These are phyloP conservation scores for Sitta carolinensis DNA, from an alignment of 2,797 vertebrate genomes.

Conservation along the genomic window DNA sequence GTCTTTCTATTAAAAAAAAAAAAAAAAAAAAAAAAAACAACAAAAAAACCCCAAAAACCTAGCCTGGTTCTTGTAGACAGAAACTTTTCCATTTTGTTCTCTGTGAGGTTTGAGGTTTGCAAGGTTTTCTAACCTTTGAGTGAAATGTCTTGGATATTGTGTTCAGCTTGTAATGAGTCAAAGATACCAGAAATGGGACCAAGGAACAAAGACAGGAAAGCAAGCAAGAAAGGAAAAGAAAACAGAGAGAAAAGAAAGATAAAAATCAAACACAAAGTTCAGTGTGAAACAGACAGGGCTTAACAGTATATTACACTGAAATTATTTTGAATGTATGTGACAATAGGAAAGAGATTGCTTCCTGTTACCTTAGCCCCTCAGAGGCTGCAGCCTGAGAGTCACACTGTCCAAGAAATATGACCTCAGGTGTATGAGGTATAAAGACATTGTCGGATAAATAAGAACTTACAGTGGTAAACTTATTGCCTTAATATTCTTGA, in stretches of 20 bases:
- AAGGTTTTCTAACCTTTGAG: not conserved
- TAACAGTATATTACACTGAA: not conserved
- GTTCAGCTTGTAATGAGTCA: not conserved
- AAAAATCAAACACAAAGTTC: not conserved
- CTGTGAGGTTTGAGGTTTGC: not conserved
- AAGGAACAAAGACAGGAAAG: not conserved
- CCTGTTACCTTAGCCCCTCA: not conserved
- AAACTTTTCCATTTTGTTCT: not conserved
- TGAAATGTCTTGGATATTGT: not conserved
- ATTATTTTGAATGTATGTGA: not conserved
- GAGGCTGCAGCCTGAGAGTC: not conserved
- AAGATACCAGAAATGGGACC: not conserved
- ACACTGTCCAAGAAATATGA: not conserved
- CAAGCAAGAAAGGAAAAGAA: not conserved
- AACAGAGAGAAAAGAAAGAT: not conserved
- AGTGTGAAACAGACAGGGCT: not conserved
- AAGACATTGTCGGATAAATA: rapidly evolving
- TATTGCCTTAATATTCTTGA: not conserved
- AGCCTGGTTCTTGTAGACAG: not conserved
- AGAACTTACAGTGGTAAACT: not conserved
- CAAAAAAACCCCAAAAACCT: no score
- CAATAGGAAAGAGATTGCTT: not conserved
- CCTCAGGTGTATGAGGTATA: not conserved
- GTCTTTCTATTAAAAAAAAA: not conserved
- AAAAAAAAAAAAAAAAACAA: no score